These are phyloP conservation scores for Acleris holmiana DNA, from an alignment of 2,888 invertebrate species.

Conservation along the genomic window DNA sequence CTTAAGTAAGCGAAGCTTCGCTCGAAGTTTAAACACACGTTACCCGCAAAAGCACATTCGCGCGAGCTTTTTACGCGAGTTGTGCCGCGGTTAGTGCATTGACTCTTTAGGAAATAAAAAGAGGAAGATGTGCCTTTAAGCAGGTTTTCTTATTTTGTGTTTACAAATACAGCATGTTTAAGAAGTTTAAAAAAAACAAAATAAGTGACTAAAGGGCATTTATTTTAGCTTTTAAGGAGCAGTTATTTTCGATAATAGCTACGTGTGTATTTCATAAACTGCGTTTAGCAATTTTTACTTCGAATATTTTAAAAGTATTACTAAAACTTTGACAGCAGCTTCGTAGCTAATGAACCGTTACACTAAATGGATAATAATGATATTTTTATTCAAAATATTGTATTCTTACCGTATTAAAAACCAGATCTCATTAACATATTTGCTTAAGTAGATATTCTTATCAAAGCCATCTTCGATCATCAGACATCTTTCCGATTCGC, in stretches of 20 bases:
- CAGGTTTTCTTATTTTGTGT: constrained; percentile 15
- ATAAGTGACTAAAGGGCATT: too few species aligned
- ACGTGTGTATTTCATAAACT: too few species aligned
- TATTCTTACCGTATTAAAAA: background rate
- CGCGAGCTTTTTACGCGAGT: constrained; percentile 27
- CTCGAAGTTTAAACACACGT: constrained; percentile 24
- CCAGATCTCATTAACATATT: constrained; percentile 8
- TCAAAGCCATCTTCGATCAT: constrained; percentile 8
- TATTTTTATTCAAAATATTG: background rate
- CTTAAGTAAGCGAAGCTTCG: constrained; percentile 11
- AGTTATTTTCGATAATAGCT: too few species aligned
- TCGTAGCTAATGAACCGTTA: background rate
- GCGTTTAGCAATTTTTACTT: too few species aligned
- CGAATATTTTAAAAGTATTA: too few species aligned
- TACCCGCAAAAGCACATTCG: constrained; percentile 22
- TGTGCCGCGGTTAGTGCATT: constrained; percentile 28
- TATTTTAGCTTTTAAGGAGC: too few species aligned
- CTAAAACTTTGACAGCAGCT: too few species aligned
- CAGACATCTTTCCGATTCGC: constrained; percentile 10
- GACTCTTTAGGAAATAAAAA: constrained; percentile 26
- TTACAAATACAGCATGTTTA: background rate
- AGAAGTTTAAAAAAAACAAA: background rate
- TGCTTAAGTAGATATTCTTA: constrained; percentile 8
- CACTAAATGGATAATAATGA: background rate
- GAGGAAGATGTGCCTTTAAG: constrained; percentile 18